Evolutionary conservation across 30 jellyfish, hydroid and myxozoan species (phyloP), one percentile per base, ranked within the genome.

Genomic region (Hydra vulgaris): DNA sequence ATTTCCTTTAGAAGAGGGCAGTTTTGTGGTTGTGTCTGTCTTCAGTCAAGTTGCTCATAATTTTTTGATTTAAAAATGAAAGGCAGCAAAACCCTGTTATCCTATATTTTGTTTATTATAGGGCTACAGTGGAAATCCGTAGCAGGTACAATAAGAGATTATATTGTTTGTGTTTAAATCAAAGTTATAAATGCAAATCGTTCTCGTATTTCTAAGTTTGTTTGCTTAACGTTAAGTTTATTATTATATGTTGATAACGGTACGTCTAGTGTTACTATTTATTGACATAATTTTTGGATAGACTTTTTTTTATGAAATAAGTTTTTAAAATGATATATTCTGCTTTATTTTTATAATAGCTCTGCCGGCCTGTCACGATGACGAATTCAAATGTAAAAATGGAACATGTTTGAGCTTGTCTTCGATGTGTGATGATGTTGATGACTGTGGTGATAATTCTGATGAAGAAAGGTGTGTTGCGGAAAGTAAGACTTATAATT

Each of bases 351-450:
- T n/a, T n/a, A n/a, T 68, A 3, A n/a, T 68, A 76, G 84, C 84
- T 22, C 27, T 76, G 17, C 84, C 84, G 23, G 79, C 15, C 17
- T 80, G 87, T 80, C 27, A 69, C n/a, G 84, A 26, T 18, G 88
- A 84, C 24, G 87, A 80, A 22, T 94, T 94, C 76, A 23, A 54
- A 71, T 94, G 99, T 80, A 79, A 87, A 71, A 74, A 75, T 73
- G 86, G 76, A 20, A 77, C 88, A 71, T 94, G 99, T 80, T 81
- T 94, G 22, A 86, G 87, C 12, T 71, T 76, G 7, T 81, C 82
- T 0, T 85, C 95, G 95, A 27, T 83, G 21, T 94, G 99, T 81
- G 96, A 94, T 76, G 86, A 82, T 17, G 86, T 70, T 21, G 86
- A 80, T 0, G 96, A 89, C 69, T 89, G 96, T 54, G 88, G 85